A percentile compares a stretch with the other conserved stretches of the same genome.
These are phyloP conservation scores for Phocoena phocoena DNA, from an alignment of 2,113 vertebrate genomes.

Conservation along the genomic window DNA sequence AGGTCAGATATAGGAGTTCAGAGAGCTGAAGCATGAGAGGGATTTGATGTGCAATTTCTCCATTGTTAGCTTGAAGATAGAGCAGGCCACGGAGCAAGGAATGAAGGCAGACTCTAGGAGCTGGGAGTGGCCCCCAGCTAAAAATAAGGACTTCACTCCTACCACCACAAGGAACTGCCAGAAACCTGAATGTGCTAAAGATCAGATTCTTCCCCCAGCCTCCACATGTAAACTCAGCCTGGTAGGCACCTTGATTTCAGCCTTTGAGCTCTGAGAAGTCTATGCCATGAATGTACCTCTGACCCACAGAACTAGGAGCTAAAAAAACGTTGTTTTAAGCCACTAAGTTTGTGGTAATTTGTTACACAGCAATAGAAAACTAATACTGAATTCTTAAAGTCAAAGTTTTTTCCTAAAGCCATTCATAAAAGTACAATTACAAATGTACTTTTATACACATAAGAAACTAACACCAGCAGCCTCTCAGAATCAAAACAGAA, in stretches of 20 bases:
- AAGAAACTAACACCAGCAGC: slow-evolving; percentile 5
- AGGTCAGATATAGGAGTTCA: neutral
- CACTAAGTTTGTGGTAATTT: neutral
- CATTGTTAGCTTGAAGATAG: neutral
- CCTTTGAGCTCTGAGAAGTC: neutral
- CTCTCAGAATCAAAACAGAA: slow-evolving; percentile 37
- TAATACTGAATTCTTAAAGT: slow-evolving; percentile 7
- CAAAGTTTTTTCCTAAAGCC: neutral
- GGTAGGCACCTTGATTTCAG: neutral
- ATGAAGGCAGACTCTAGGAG: neutral
- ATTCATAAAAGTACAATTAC: neutral
- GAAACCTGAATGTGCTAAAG: neutral
- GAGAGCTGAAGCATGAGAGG: neutral
- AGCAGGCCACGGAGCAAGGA: neutral
- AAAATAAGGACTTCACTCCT: neutral
- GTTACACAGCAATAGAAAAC: neutral
- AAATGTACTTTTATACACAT: neutral
- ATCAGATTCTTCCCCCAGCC: neutral
- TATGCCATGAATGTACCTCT: neutral
- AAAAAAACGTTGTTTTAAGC: neutral
- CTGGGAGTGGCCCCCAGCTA: neutral
- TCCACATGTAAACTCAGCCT: neutral
- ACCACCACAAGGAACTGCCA: neutral
- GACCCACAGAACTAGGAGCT: neutral
- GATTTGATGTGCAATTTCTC: neutral